phyloP scores from a whole-genome alignment of 2,888 invertebrate species.

The Ptychoptera contaminata region DNA sequence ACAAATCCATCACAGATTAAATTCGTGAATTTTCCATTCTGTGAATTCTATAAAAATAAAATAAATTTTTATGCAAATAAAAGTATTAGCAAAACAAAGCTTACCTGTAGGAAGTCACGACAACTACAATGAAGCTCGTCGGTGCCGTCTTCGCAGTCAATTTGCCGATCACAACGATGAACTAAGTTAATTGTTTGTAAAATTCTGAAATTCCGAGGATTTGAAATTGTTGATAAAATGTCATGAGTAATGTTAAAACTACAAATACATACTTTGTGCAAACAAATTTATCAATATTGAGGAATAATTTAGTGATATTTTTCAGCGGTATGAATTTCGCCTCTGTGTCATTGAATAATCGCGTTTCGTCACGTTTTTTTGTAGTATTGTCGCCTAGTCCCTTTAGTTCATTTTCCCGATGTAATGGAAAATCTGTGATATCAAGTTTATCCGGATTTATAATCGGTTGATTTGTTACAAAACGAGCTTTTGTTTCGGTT shows the following conservation, averaged over 20 bases:
- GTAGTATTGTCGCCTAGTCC: too few species aligned
- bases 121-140: conserved; percentile 63
- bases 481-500: conserved; percentile 3
- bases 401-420: too few species aligned
- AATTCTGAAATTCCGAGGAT: conserved; percentile 35
- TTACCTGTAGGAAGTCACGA: conserved; percentile 42
- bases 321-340: neutral
- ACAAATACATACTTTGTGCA: conserved; percentile 6
- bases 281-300: conserved; percentile 2
- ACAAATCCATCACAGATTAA: conserved; percentile 58
- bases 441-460: too few species aligned
- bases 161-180: conserved; percentile 47
- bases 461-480: too few species aligned
- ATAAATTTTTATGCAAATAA: neutral
- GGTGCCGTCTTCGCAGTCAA: conserved; percentile 69
- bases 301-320: neutral
- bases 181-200: conserved; percentile 42
- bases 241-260: too few species aligned
- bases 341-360: too few species aligned
- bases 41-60: neutral
- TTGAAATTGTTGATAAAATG: too few species aligned
- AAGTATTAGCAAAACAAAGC: neutral
- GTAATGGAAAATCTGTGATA: too few species aligned
- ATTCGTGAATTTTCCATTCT: conserved; percentile 25
- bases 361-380: too few species aligned